Evolutionary conservation across 2,888 invertebrate species (phyloP), one percentile per base, ranked within the genome.

Genomic region (Cerceris ruficornis): DNA sequence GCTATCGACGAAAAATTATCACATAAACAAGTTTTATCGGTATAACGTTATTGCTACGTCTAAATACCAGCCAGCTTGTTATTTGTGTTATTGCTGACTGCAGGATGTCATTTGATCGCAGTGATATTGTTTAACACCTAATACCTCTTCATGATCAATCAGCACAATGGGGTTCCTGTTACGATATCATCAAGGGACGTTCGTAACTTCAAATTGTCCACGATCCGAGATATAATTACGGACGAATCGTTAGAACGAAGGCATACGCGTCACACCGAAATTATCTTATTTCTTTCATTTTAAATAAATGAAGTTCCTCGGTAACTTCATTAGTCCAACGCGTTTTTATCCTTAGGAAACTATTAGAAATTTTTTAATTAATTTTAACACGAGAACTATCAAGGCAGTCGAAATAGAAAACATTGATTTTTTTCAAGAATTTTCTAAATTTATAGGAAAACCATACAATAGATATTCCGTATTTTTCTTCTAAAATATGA

Each of bases 21-120:
- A 52, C n/a, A n/a, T 52, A 14, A 11, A 52, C 14, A 52, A 13
- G 11, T n/a, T 13, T 14, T 11, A 52, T 7, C n/a, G 5, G 8
- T 54, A 41, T 11, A 49, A 43, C n/a, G 17, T 28, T 55, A 2
- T 43, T n/a, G 42, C 15, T 39, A 52, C 13, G n/a, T 28, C 28
- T 28, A 28, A 28, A 2, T 61, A 50, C 28, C 43, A 13, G 13
- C 17, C 6, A 28, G 61, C 17, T 58, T 13, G 42, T 43, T 61
- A 67, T 66, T 49, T 59, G 52, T 64, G 58, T 50, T 69, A 15
- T 13, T 50, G 11, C 15, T 43, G 15, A 42, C 41, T 42, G 59
- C 62, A 68, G 73, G 43, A 69, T 52, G 64, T 80, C 61, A 69
- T n/a, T 72, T 64, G 80, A 80, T 79, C 65, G 17, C 50, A 55